Evolutionary conservation across 2,888 invertebrate genomes (phyloP).

Genomic region (Eristalis pertinax): DNA sequence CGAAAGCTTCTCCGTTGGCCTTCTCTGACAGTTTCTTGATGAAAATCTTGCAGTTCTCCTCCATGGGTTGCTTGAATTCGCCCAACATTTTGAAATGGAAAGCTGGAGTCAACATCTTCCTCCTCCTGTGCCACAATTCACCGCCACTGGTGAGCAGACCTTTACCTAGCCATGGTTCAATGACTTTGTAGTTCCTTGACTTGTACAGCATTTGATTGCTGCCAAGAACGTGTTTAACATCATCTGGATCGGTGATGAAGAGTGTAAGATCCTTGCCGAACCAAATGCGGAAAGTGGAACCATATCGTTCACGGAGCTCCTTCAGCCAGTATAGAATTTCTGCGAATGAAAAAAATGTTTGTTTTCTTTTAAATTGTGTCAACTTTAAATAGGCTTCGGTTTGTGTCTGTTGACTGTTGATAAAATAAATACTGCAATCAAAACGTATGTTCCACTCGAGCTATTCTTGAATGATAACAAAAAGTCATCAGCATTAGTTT

Average conservation of each 20-base stretch:
- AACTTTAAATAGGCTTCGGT: too few species aligned
- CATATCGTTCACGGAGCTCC: constrained; percentile 76
- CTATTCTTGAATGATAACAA: too few species aligned
- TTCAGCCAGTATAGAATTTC: constrained; percentile 78
- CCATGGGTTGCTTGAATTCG: constrained; percentile 87
- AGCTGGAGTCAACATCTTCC: constrained; percentile 89
- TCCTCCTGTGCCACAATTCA: constrained; percentile 85
- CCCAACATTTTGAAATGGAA: constrained; percentile 91
- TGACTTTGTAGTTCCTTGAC: constrained; percentile 76
- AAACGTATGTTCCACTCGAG: too few species aligned
- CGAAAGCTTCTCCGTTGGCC: constrained; percentile 81
- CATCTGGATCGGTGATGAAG: constrained; percentile 78
- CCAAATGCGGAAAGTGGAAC: constrained; percentile 79
- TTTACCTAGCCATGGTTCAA: constrained; percentile 79
- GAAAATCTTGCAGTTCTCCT: constrained; percentile 85
- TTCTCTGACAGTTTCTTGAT: constrained; percentile 80
- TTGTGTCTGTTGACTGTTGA: too few species aligned
- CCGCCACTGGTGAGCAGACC: constrained; percentile 79
- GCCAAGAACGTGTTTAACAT: constrained; percentile 76
- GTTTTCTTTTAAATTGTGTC: too few species aligned
- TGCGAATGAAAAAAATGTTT: constrained; percentile 51
- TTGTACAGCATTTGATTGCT: constrained; percentile 77
- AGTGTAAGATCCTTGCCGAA: constrained; percentile 79
- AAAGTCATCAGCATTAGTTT: too few species aligned
- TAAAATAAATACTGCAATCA: too few species aligned